These are phyloP conservation scores for Nomada fucata DNA, from an alignment of 2,888 invertebrate genomes.

Conservation along the genomic window DNA sequence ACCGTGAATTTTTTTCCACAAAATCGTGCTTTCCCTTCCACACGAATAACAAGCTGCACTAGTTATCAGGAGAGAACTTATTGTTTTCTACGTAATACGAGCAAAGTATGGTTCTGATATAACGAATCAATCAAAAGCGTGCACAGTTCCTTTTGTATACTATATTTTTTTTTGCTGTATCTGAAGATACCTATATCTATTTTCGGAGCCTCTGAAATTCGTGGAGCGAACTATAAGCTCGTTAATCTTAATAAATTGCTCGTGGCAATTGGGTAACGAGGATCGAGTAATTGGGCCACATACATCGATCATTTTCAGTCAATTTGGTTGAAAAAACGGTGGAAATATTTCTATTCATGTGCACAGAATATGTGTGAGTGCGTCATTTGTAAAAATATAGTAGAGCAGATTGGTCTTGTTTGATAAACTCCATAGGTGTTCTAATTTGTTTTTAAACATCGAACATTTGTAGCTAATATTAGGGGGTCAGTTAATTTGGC, in stretches of 20 bases:
- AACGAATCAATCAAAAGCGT: no score
- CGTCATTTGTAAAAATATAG: slow-evolving; percentile 2
- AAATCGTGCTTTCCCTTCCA: not conserved
- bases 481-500: no score
- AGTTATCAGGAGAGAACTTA: not conserved
- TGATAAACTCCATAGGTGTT: not conserved
- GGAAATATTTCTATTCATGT: slow-evolving; percentile 6
- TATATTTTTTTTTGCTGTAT: not conserved
- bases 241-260: slow-evolving; percentile 36
- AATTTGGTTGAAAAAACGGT: slow-evolving; percentile 19
- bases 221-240: slow-evolving; percentile 14
- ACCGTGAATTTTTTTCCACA: slow-evolving; percentile 32
- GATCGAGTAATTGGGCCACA: slow-evolving; percentile 24
- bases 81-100: not conserved
- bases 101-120: no score
- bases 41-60: not conserved
- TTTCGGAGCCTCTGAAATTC: not conserved
- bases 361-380: not conserved
- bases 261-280: slow-evolving; percentile 2
- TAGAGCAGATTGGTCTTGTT: not conserved
- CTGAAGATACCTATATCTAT: not conserved
- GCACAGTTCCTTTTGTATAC: not conserved
- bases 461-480: no score
- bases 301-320: slow-evolving; percentile 32
- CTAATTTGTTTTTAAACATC: not conserved